These are phyloP conservation scores for Apeira syringaria DNA, from an alignment of 2,888 invertebrate species.

Conservation along the genomic window DNA sequence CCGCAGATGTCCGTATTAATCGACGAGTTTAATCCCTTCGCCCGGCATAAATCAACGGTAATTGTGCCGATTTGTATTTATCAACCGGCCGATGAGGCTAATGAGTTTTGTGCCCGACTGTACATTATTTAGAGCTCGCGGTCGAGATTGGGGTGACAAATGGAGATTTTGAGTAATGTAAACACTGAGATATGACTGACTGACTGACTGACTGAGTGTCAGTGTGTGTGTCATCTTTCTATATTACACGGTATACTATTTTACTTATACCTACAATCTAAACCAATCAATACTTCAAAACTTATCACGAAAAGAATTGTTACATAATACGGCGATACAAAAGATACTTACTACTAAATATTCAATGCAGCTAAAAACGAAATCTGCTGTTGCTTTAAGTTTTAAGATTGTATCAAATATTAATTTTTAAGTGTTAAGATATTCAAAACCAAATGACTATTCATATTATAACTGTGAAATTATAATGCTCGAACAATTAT, in stretches of 20 bases:
- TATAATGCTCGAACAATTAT: slow-evolving; percentile 13
- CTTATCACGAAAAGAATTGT: no score
- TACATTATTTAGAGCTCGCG: slow-evolving; percentile 38
- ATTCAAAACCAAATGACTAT: slow-evolving; percentile 11
- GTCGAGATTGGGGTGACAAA: slow-evolving; percentile 25
- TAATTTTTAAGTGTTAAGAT: slow-evolving; percentile 8
- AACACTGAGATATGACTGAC: no score
- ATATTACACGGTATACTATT: no score
- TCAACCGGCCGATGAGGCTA: slow-evolving; percentile 57
- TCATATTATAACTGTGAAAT: slow-evolving; percentile 1
- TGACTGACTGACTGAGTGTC: no score
- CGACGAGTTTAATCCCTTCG: slow-evolving; percentile 71
- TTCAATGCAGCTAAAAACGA: no score
- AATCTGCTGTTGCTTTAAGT: neutral
- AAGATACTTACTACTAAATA: no score
- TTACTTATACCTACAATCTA: no score
- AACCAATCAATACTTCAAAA: no score
- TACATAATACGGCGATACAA: no score
- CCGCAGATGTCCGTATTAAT: slow-evolving; percentile 76
- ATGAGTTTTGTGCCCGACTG: slow-evolving; percentile 51
- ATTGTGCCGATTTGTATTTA: slow-evolving; percentile 77
- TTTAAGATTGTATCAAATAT: neutral
- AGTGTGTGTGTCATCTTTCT: no score
- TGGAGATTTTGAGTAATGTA: slow-evolving; percentile 2
- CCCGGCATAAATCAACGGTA: slow-evolving; percentile 71